Conservation (phyloP, 2,797 vertebrate genomes). For the Acomys russatus region DNA sequence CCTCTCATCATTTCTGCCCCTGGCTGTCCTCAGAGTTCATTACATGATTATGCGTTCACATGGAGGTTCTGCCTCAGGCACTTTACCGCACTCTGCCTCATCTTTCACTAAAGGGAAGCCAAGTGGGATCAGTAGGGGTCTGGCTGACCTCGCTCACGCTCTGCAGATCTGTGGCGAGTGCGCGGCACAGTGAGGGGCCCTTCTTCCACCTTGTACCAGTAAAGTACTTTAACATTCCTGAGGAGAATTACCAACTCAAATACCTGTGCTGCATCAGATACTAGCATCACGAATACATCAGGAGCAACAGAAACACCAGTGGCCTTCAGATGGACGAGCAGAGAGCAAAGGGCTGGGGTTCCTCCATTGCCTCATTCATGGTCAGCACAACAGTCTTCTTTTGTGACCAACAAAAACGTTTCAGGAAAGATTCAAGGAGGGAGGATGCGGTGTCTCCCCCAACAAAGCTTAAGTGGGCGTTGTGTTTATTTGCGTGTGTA, state of each 20-base stretch:
- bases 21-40: slow-evolving; percentile 1
- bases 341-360: neutral
- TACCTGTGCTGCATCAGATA: neutral
- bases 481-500: neutral
- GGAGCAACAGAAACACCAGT: neutral
- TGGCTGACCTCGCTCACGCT: slow-evolving; percentile 25
- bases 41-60: slow-evolving; percentile 20
- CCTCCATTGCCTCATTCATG: neutral
- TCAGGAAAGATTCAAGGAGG: neutral
- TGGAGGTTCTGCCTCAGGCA: slow-evolving; percentile 15
- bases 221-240: slow-evolving; percentile 8
- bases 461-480: neutral
- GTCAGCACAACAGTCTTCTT: neutral
- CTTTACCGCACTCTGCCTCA: slow-evolving; percentile 13
- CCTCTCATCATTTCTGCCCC: neutral
- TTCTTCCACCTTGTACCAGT: neutral
- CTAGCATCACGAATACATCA: neutral
- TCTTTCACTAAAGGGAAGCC: neutral
- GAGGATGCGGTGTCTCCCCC: neutral
- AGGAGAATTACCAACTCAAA: slow-evolving; percentile 27
- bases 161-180: neutral
- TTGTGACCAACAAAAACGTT: neutral
- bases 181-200: no score
- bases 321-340: neutral
- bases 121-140: neutral